Evolutionary conservation across 1,140 invertebrate species (phyloP), one percentile per base, ranked within the genome.

Genomic region (Luehdorfia chinensis): DNA sequence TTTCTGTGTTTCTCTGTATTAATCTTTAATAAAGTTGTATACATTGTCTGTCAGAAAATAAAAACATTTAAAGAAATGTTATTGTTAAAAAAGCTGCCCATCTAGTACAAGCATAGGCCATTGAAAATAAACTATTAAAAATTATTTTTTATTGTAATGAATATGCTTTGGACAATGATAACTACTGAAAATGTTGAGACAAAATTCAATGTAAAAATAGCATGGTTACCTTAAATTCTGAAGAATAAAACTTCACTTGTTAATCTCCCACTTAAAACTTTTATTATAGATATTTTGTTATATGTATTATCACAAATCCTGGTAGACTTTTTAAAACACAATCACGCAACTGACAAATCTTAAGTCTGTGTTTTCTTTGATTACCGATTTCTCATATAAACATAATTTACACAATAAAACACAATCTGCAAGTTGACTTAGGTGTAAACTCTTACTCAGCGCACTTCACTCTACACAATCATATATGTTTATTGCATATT

Each of bases 231-330:
- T 87, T 74, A 31, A 50, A 28, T 36, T 52, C 66, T 53, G 70
- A 58, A 47, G 75, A 87, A 88, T 88, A 84, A 88, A 88, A 88
- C 83, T 81, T 72, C 83, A 78, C 73, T 74, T 67, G 56, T 67
- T 83, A 78, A 85, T 86, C 84, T 88, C 80, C 84, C 84, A 88
- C 87, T 87, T 88, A 87, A 87, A 88, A 86, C 83, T 87, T 88
- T 87, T 87, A 87, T 88, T 88, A 87, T 85, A 87, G 78, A 85
- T 87, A 88, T 72, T 86, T 88, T 83, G 80, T 87, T 88, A 88
- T 87, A 87, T 84, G 84, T 88, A 87, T 87, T 88, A 88, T 88
- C 87, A 88, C 87, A 88, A 87, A 88, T 88, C 84, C 87, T 88
- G 87, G 87, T 88, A 87, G 86, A 88, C 84, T 87, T n/a, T n/a